A percentile compares a stretch with the other conserved stretches of the same genome.
Evolutionary conservation across 1,140 invertebrate genomes (phyloP).

Genomic region (Orchestia grillus): DNA sequence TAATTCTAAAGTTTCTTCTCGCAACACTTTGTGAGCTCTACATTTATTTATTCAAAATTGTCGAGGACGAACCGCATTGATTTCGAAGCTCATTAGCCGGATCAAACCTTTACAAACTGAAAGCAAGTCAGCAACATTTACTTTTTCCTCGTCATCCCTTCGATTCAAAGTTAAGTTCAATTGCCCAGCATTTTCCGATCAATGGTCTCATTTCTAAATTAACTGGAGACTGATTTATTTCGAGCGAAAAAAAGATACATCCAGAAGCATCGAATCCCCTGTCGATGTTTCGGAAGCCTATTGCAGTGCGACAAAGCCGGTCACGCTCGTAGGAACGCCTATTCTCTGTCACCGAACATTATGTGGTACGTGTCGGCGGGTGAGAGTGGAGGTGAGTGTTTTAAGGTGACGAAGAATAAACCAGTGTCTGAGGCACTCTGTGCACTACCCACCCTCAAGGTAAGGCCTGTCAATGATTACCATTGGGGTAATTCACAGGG

Average conservation of each 20-base stretch:
- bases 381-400: constrained; percentile 42
- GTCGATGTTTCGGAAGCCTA: constrained; percentile 8
- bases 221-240: neutral
- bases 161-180: neutral
- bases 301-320: constrained; percentile 22
- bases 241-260: neutral
- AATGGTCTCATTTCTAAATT: neutral
- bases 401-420: constrained; percentile 50
- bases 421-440: constrained; percentile 53
- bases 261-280: neutral
- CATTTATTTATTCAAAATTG: neutral
- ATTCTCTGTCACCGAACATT: neutral
- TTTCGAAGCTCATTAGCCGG: neutral
- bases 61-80: neutral
- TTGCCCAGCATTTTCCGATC: neutral
- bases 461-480: constrained; percentile 50
- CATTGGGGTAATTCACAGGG: constrained; percentile 44
- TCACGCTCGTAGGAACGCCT: neutral
- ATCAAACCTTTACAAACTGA: neutral
- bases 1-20: neutral
- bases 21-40: neutral
- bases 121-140: neutral
- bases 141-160: neutral
- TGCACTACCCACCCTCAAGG: constrained; percentile 49
- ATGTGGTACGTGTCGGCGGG: constrained; percentile 21